Conservation (phyloP, 1,140 invertebrate genomes). For the Cotesia typhae region DNA sequence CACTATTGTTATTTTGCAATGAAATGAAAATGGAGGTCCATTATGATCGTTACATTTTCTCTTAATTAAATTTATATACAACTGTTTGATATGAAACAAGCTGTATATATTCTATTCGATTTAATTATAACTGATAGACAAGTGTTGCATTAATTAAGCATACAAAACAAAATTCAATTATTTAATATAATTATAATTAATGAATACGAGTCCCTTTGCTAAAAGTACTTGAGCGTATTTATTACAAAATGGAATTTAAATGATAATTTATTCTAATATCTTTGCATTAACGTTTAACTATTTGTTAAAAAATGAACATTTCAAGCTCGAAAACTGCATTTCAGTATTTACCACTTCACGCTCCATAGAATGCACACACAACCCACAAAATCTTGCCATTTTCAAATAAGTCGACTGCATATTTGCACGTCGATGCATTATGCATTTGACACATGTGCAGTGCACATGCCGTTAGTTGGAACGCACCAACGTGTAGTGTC, state of each 20-base stretch:
- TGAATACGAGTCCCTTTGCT: no score
- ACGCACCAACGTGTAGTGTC: slow-evolving; percentile 21
- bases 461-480: slow-evolving; percentile 37
- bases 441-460: slow-evolving; percentile 46
- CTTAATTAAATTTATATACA: not conserved
- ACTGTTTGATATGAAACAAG: slow-evolving; percentile 6
- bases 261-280: no score
- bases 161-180: no score
- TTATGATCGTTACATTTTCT: no score
- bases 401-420: slow-evolving; percentile 34
- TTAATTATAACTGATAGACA: no score
- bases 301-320: not conserved
- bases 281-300: no score
- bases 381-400: slow-evolving; percentile 16
- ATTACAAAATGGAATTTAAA: no score
- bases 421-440: slow-evolving; percentile 39
- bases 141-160: no score
- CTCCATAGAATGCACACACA: slow-evolving; percentile 21
- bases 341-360: slow-evolving; percentile 23
- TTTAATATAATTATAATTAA: no score
- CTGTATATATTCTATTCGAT: slow-evolving; percentile 1
- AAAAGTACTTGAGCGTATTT: no score
- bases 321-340: not conserved
- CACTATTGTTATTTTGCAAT: no score
- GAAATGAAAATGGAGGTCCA: no score